Evolutionary conservation across 2,113 vertebrate species (phyloP), one percentile per base, ranked within the genome.

Genomic region (Taxidea taxus): DNA sequence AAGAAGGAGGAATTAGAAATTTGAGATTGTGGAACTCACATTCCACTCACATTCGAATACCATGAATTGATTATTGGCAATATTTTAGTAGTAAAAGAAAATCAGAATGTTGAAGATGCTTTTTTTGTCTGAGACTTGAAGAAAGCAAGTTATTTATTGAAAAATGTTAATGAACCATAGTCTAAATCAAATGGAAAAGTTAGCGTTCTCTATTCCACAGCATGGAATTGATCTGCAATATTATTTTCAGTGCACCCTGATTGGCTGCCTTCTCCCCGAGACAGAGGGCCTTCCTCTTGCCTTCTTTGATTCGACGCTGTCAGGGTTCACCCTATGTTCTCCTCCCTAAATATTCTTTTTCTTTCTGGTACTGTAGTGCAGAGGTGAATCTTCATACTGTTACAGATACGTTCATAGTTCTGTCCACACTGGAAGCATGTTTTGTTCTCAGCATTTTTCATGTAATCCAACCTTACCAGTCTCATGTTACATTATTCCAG

Each of bases 381-480:
- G 44, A 66, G 66, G 62, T 49, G 68, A 88, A 47, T 29, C 34
- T 74, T 64, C n/a, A 90, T 2, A 18, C 31, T 54, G 49, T 49
- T 75, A n/a, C 62, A 75, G 64, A 62, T 34, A 80, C 1, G 81
- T 66, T 82, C 62, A 60, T 64, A 49, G 16, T 85, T 21, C 56
- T 54, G 12, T 78, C 90, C 25, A 51, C 29, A 16, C 42, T 94
- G 29, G 39, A 54, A 80, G 39, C 25, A 87, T 23, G 7, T 58
- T 95, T 89, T 87, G 9, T 90, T 94, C 58, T 77, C 80, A 29
- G 68, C 21, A 34, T 90, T 96, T 54, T 29, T 90, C 78, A 80
- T 16, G 78, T 3, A 49, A 82, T 60, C 37, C 44, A 78, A 51
- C 74, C 81, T 72, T 62, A 75, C 37, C 68, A 49, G 39, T 39